Base-by-base conservation (phyloP, 2,888 invertebrate species). In the Acanthosoma haemorrhoidale region DNA sequence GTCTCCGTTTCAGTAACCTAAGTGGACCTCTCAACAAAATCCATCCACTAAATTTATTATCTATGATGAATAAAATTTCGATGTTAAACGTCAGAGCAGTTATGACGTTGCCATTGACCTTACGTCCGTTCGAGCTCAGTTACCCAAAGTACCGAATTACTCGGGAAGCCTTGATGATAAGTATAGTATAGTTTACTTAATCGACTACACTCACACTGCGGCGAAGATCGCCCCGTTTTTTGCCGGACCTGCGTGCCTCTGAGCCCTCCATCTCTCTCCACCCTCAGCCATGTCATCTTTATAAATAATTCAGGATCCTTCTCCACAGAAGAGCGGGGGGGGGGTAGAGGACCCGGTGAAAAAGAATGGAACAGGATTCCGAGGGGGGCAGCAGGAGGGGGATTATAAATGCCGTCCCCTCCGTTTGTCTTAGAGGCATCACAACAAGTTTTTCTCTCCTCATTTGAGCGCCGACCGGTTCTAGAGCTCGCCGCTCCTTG, bases 381-480 rank as follows among this genome's bases (percentile, higher is more conserved):
- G 21, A 36, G 18, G 34, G 34, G 34, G 34, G 59, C 11, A 36
- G 36, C 6, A 11, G 36, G 41, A 16, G 41, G 8, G 4, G n/a
- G 41, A 18, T 34, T 61, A 34, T 34, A 34, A 61, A 34, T 18
- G 32, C 61, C 34, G 18, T 21, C 13, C 36, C 61, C 61, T n/a
- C 34, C 34, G 61, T 61, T 61, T 61, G 61, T 61, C 61, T 61
- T 61, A 39, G 41, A 29, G 64, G 29, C 64, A 64, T 64, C 64
- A 64, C 64, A 64, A 64, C 64, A 64, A 41, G 64, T 64, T 64
- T 64, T 64, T 64, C 64, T 41, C 64, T 39, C 64, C 39, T 25
- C 32, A 36, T 61, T 61, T 36, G 36, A 61, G 18, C 11, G 57
- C 21, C 5, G 21, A 13, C 38, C 64, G 64, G 64, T 21, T 39